Conservation (phyloP, 2,888 invertebrate genomes). For the Acanthosoma haemorrhoidale region DNA sequence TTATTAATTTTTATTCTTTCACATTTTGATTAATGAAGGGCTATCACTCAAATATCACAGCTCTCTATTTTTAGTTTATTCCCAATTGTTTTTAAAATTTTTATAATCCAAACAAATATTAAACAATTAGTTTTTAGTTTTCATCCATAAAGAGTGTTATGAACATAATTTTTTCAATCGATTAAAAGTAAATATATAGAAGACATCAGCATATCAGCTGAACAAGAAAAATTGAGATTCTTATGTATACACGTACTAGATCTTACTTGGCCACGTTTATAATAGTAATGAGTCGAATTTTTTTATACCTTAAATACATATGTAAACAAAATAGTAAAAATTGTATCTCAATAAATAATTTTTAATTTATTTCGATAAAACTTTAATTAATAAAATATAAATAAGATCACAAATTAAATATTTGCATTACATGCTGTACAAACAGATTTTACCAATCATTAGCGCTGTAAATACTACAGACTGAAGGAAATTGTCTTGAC, state of each 20-base stretch:
- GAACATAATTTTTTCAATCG: not conserved
- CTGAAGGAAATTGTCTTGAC: not conserved
- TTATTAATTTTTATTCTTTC: not conserved
- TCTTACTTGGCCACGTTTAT: constrained; percentile 15
- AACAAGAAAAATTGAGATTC: not conserved
- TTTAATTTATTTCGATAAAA: not conserved
- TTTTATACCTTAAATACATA: not conserved
- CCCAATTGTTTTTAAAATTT: constrained; percentile 15
- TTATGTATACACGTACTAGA: not conserved
- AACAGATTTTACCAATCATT: not conserved
- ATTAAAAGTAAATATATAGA: not conserved
- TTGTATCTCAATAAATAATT: constrained; percentile 6
- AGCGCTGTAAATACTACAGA: constrained; percentile 3
- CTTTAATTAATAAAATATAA: constrained; percentile 24
- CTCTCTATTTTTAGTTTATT: not conserved
- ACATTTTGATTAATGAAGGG: constrained; percentile 3
- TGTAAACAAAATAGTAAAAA: constrained; percentile 12
- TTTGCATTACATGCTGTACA: constrained; percentile 23
- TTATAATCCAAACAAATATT: constrained; percentile 19
- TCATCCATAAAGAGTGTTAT: not conserved
- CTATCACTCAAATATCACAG: not conserved
- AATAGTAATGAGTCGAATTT: not conserved
- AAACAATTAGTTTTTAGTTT: not conserved
- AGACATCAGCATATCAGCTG: not conserved
- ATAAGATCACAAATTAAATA: constrained; percentile 18